Evolutionary conservation across 2,888 invertebrate species (phyloP).

Genomic region (Tethea ocularis): DNA sequence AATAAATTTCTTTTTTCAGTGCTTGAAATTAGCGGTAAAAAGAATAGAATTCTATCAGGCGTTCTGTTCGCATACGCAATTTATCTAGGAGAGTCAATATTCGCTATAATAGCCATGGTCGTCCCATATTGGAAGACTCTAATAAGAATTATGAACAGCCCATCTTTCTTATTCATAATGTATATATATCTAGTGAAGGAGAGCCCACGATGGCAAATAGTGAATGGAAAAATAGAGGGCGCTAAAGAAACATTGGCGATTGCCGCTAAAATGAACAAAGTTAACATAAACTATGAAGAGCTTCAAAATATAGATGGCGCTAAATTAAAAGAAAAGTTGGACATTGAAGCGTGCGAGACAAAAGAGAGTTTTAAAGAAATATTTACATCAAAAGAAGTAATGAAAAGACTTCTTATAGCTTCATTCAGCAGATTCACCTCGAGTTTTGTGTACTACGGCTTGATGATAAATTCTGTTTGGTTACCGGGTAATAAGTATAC

Average conservation of each 20-base stretch:
- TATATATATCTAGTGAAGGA: constrained; percentile 56
- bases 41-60: constrained; percentile 58
- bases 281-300: constrained; percentile 52
- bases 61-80: constrained; percentile 61
- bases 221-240: constrained; percentile 57
- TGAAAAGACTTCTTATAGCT: constrained; percentile 53
- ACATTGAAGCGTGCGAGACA: constrained; percentile 49
- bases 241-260: constrained; percentile 52
- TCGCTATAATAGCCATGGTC: constrained; percentile 63
- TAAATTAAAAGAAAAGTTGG: constrained; percentile 54
- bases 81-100: constrained; percentile 61
- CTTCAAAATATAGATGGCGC: constrained; percentile 47
- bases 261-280: constrained; percentile 57
- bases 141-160: constrained; percentile 60
- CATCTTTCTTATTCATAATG: constrained; percentile 53
- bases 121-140: constrained; percentile 66
- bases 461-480: constrained; percentile 67
- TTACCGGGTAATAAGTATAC: constrained; percentile 69
- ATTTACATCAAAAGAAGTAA: constrained; percentile 55
- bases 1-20: too few species aligned
- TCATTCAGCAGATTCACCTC: constrained; percentile 56
- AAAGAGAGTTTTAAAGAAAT: constrained; percentile 54
- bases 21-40: constrained; percentile 62
- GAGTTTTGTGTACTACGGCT: constrained; percentile 67
- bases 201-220: constrained; percentile 69